Evolutionary conservation across 2,113 vertebrate species (phyloP).

Genomic region (Aldabrachelys gigantea): DNA sequence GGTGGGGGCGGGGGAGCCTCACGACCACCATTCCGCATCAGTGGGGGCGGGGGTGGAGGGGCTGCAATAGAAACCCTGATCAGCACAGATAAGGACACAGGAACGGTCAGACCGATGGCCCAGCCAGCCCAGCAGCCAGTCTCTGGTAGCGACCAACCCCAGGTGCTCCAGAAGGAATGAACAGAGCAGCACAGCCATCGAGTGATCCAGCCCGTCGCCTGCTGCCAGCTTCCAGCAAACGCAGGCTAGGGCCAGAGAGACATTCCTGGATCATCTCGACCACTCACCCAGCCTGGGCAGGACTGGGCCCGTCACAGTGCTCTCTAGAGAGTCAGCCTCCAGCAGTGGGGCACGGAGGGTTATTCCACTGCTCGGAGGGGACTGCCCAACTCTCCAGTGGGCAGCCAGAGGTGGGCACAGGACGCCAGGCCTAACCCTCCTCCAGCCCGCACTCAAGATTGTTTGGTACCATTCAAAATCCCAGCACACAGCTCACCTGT

Average conservation of each 20-base stretch:
- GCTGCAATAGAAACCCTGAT: slow-evolving; percentile 73
- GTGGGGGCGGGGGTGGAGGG: slow-evolving; percentile 75
- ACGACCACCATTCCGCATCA: slow-evolving; percentile 86
- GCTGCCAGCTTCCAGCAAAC: background rate
- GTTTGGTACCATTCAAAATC: background rate
- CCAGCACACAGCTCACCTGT: background rate
- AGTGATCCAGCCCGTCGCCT: background rate
- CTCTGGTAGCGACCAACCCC: too few relatives aligned
- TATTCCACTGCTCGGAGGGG: fast-evolving
- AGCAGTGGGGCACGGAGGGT: background rate
- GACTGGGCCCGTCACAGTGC: too few relatives aligned
- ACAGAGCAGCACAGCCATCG: background rate
- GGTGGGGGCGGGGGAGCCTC: slow-evolving; percentile 90
- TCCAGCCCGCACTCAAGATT: background rate
- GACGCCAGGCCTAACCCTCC: background rate
- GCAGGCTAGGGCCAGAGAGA: too few relatives aligned
- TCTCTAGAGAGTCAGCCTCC: background rate
- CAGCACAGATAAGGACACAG: background rate
- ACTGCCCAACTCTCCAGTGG: background rate
- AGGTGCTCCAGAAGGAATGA: background rate
- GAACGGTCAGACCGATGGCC: background rate
- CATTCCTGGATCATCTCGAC: background rate
- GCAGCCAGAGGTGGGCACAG: background rate
- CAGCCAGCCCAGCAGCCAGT: too few relatives aligned
- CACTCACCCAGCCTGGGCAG: background rate